A percentile compares a stretch with the other conserved stretches of the same genome.
Conservation (phyloP, 2,797 vertebrate species). For the Alcedo atthis region DNA sequence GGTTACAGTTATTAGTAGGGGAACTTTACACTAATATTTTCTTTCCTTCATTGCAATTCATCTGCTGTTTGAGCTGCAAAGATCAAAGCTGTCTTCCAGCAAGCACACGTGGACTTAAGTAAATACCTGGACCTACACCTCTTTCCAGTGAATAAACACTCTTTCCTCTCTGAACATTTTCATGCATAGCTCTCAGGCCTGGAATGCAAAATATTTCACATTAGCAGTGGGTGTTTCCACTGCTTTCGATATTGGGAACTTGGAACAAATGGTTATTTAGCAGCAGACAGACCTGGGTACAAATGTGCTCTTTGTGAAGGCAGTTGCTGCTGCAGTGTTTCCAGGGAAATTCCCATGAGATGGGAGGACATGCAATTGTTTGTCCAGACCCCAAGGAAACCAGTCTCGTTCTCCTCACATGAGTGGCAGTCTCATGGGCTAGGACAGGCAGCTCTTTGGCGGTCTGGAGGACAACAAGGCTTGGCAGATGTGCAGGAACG, state of each 20-base stretch:
- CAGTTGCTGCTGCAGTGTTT: slow-evolving; percentile 57
- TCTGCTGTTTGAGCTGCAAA: slow-evolving; percentile 24
- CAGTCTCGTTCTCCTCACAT: background rate
- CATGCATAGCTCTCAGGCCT: slow-evolving; percentile 62
- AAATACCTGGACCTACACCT: slow-evolving; percentile 64
- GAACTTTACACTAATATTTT: slow-evolving; percentile 39
- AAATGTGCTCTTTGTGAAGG: slow-evolving; percentile 69
- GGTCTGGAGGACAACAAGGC: accelerated
- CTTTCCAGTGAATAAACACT: slow-evolving; percentile 77
- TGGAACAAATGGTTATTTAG: slow-evolving; percentile 80
- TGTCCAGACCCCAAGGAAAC: background rate
- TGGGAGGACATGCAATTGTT: background rate
- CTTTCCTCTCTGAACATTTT: slow-evolving; percentile 69
- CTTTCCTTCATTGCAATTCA: slow-evolving; percentile 23
- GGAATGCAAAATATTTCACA: slow-evolving; percentile 78
- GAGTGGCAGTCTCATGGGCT: background rate
- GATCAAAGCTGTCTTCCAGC: slow-evolving; percentile 51
- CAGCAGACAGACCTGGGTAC: slow-evolving; percentile 60
- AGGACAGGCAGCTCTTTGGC: background rate
- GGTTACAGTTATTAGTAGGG: background rate
- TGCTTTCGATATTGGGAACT: slow-evolving; percentile 66
- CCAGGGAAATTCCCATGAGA: slow-evolving; percentile 51
- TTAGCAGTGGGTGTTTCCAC: slow-evolving; percentile 76
- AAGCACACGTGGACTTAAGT: slow-evolving; percentile 49
- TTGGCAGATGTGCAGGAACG: background rate